These are phyloP conservation scores for Chrysolina haemoptera DNA, from an alignment of 2,888 invertebrate genomes.

Conservation along the genomic window DNA sequence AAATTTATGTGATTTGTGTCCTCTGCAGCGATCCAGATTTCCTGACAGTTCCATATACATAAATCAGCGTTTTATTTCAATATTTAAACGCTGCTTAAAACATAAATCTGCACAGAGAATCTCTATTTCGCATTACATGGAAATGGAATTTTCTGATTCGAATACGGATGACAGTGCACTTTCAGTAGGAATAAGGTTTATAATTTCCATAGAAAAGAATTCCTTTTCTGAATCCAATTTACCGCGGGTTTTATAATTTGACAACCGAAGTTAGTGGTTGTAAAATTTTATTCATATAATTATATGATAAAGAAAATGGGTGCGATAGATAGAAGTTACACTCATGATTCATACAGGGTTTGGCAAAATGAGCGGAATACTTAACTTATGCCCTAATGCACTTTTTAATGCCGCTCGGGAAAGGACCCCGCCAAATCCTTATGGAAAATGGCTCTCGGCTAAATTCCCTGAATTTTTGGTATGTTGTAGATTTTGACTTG, in stretches of 20 bases:
- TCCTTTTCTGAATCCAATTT: conserved; percentile 12
- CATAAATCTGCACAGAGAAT: conserved; percentile 26
- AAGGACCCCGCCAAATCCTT: too few relatives aligned
- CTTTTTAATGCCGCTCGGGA: too few relatives aligned
- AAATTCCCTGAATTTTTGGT: too few relatives aligned
- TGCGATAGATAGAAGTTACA: too few relatives aligned
- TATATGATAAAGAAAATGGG: background rate
- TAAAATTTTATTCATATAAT: background rate
- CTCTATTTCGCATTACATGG: conserved; percentile 20
- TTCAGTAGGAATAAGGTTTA: conserved; percentile 3
- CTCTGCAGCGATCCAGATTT: conserved; percentile 8
- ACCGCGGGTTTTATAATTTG: background rate
- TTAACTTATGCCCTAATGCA: too few relatives aligned
- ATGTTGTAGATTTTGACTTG: too few relatives aligned
- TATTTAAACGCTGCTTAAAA: conserved; percentile 47
- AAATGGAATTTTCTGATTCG: conserved; percentile 15
- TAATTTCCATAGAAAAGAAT: conserved; percentile 1
- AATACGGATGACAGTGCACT: conserved; percentile 11
- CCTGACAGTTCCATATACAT: conserved; percentile 44
- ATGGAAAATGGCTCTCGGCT: too few relatives aligned
- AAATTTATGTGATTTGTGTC: conserved; percentile 27
- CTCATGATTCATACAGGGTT: too few relatives aligned
- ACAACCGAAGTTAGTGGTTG: background rate
- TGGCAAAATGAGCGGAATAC: too few relatives aligned
- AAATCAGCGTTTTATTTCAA: conserved; percentile 51